Conservation (phyloP, 2,113 vertebrate genomes). For the Platysternon megacephalum region DNA sequence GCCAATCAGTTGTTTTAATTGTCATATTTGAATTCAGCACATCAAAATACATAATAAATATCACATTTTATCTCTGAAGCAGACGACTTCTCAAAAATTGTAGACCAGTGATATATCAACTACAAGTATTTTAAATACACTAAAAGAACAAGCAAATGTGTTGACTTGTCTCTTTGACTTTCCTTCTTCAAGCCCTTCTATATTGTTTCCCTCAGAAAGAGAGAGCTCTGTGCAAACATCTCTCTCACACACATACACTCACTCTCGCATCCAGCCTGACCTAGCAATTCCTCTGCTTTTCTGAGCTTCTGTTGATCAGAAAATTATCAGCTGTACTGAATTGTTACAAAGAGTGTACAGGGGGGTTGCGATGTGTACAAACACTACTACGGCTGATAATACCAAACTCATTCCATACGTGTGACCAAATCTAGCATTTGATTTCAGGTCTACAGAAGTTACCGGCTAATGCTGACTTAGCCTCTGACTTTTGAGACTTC, state of each 20-base stretch:
- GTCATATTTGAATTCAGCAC: no score
- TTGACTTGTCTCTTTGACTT: background rate
- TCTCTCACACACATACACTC: constrained; percentile 57
- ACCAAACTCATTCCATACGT: background rate
- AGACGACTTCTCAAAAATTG: no score
- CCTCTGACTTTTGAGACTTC: background rate
- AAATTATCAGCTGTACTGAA: constrained; percentile 67
- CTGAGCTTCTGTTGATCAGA: constrained; percentile 67
- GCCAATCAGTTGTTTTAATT: no score
- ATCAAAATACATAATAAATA: no score
- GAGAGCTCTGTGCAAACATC: background rate
- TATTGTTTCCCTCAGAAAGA: constrained; percentile 31
- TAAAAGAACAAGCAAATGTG: background rate
- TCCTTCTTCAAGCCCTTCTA: constrained; percentile 31
- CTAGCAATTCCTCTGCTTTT: constrained; percentile 70
- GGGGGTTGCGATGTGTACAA: background rate
- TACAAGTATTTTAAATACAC: background rate
- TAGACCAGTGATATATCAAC: no score
- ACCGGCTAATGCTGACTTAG: background rate
- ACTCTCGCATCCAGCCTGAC: constrained; percentile 59
- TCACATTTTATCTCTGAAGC: no score
- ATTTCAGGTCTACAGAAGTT: background rate
- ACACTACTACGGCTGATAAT: background rate
- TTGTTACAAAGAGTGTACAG: background rate
- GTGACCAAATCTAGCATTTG: background rate